A percentile compares a stretch with the other conserved stretches of the same genome.
These are phyloP conservation scores for Acleris sparsana DNA, from an alignment of 2,888 invertebrate species.

Conservation along the genomic window DNA sequence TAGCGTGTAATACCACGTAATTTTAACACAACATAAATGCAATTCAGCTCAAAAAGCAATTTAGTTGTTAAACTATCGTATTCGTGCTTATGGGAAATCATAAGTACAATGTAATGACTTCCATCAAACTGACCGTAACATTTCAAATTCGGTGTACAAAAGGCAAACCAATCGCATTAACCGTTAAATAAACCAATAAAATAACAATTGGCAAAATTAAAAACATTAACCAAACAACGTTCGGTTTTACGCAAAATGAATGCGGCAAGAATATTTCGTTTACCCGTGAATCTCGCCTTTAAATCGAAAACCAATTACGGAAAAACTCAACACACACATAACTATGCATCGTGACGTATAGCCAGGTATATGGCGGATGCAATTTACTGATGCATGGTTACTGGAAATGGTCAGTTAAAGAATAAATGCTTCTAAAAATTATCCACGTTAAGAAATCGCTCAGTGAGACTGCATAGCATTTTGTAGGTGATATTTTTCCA, in stretches of 20 bases:
- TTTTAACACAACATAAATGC: no score
- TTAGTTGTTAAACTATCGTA: no score
- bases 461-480: no score
- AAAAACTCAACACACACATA: constrained; percentile 73
- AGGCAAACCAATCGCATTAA: constrained; percentile 13
- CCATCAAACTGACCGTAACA: constrained; percentile 3
- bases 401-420: constrained; percentile 36
- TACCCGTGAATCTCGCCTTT: constrained; percentile 53
- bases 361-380: constrained; percentile 38
- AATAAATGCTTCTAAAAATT: background rate
- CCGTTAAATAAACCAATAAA: constrained; percentile 15
- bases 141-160: constrained; percentile 5
- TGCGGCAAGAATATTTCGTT: constrained; percentile 47
- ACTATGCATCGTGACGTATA: constrained; percentile 52
- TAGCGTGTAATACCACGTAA: no score
- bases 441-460: no score
- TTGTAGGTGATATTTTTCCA: no score
- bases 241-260: constrained; percentile 41
- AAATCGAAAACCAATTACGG: constrained; percentile 81
- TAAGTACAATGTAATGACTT: background rate
- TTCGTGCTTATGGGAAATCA: no score
- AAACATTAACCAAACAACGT: constrained; percentile 41
- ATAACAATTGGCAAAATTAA: constrained; percentile 25
- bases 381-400: constrained; percentile 34
- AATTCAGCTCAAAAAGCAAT: no score